Base-by-base conservation (phyloP, 2,888 invertebrate genomes). In the Nebria brevicollis region DNA sequence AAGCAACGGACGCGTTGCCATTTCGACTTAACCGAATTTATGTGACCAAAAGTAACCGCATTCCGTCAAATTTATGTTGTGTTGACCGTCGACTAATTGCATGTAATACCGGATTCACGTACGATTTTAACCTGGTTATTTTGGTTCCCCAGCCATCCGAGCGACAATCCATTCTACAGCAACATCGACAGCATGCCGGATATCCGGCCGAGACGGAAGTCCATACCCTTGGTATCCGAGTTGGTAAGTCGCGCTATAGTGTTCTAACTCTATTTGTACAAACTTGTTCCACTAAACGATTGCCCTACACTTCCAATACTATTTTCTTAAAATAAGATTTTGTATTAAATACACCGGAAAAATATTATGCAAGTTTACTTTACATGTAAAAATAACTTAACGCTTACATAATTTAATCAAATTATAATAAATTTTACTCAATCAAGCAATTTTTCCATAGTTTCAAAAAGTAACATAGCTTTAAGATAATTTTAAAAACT, bases 111-210 rank as follows among this genome's bases (percentile, higher is more conserved):
- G 41, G 42, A 41, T 42, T 15, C 77, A 77, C 77, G 77, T 70
- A 4, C 70, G 13, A 25, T 26, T 25, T 15, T 77, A 77, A 77
- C 25, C 72, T 25, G 54, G 65, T 77, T 65, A 72, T 43, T 25
- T n/a, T 77, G 77, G 84, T 86, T 85, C 90, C 91, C 15, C 91
- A 95, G 95, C 85, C 96, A 96, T 88, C 95, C 97, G 25, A 96
- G 97, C 85, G 97, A 98, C 91, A 98, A 98, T 91, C 97, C 98
- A 10, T 99, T 99, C 92, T 99, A 99, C 93, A 98, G 98, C 90
- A 98, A 97, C 90, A 99, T 99, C 91, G 99, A 99, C 93, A 99
- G 98, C 88, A 98, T 98, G 97, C 99, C 99, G 76, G 98, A 99
- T 90, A 98, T 99, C 90, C 94, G 98, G 87, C 98, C 98, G 78